These are phyloP conservation scores for Lamellibrachia luymesi DNA, from an alignment of 1,140 invertebrate genomes.

Conservation along the genomic window DNA sequence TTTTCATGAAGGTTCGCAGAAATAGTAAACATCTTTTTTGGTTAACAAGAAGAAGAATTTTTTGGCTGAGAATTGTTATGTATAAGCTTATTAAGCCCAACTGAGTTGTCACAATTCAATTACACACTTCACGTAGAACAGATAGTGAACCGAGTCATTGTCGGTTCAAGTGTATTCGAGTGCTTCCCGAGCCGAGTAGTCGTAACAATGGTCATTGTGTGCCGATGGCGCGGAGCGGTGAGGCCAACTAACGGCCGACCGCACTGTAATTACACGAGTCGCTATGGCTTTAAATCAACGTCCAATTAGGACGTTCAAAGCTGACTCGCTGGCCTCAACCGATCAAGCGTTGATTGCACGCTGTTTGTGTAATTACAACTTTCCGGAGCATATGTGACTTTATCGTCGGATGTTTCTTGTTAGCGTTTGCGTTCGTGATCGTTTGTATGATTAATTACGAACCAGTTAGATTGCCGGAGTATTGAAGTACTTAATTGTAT, in stretches of 20 bases:
- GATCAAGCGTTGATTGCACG: neutral
- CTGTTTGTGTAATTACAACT: conserved; percentile 1
- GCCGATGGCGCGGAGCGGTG: no score
- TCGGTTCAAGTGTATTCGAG: neutral
- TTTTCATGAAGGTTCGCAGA: neutral
- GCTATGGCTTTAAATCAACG: neutral
- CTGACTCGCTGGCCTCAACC: neutral
- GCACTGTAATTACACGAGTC: neutral
- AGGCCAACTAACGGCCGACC: neutral
- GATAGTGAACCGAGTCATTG: no score
- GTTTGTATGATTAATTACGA: neutral
- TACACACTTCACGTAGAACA: neutral
- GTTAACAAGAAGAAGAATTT: neutral
- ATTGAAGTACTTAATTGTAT: neutral
- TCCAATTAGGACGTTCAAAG: conserved; percentile 4
- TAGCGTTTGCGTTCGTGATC: neutral
- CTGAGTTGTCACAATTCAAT: neutral
- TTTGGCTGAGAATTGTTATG: neutral
- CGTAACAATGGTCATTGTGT: neutral
- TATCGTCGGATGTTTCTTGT: neutral
- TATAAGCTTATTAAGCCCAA: no score
- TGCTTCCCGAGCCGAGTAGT: neutral
- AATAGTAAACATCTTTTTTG: neutral
- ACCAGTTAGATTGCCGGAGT: neutral
- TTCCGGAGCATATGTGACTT: neutral